Percentiles rank a stretch among this genome's conserved stretches.
Evolutionary conservation across 2,797 vertebrate genomes (phyloP).

Genomic region (Miichthys miiuy): DNA sequence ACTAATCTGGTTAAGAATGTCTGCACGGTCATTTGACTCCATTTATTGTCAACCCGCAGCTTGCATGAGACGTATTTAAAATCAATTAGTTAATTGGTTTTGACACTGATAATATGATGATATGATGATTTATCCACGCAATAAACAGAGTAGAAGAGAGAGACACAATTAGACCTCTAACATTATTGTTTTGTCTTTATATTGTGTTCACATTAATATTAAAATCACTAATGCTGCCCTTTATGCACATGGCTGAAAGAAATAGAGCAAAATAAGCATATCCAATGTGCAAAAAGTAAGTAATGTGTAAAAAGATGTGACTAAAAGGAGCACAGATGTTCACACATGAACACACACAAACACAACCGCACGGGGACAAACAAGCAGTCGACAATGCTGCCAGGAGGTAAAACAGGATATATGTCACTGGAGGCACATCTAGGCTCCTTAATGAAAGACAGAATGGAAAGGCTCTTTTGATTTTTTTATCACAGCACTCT

Average conservation of each 20-base stretch:
- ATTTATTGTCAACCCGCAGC: constrained; percentile 35
- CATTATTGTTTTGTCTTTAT: background rate
- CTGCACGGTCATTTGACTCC: constrained; percentile 27
- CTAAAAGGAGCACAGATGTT: constrained; percentile 23
- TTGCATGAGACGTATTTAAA: constrained; percentile 28
- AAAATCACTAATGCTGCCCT: constrained; percentile 22
- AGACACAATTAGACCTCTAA: constrained; percentile 5
- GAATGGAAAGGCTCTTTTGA: background rate
- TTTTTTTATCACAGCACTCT: background rate
- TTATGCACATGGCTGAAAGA: constrained; percentile 28
- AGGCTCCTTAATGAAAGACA: background rate
- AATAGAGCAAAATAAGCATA: constrained; percentile 51
- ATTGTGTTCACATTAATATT: constrained; percentile 5
- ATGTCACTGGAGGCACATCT: background rate
- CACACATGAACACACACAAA: constrained; percentile 16
- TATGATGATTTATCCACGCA: constrained; percentile 21
- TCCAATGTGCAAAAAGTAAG: constrained; percentile 34
- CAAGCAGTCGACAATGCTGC: constrained; percentile 5
- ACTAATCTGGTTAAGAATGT: constrained; percentile 50
- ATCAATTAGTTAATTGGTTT: constrained; percentile 48
- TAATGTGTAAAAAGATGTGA: constrained; percentile 5
- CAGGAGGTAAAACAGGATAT: constrained; percentile 14
- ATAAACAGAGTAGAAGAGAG: constrained; percentile 24
- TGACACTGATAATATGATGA: constrained; percentile 44
- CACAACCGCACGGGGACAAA: background rate